phyloP scores from a whole-genome alignment of 1,140 invertebrate species.

The Apis cerana region DNA sequence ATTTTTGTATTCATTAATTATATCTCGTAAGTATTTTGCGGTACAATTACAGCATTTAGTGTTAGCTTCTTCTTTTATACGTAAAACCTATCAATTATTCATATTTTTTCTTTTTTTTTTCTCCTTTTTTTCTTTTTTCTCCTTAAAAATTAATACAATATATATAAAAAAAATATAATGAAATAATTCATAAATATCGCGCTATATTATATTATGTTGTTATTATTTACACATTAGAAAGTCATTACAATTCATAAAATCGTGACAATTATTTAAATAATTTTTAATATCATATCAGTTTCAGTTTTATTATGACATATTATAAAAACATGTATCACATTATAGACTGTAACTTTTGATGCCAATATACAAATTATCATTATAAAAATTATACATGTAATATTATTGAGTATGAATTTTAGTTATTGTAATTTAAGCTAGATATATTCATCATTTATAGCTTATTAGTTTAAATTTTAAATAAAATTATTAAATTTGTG shows the following conservation, averaged over 20 bases:
- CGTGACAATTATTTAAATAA: constrained; percentile 38
- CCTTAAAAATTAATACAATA: constrained; percentile 1
- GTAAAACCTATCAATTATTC: background rate
- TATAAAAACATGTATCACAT: constrained; percentile 8
- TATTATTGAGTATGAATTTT: background rate
- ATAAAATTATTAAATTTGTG: background rate
- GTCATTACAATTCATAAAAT: background rate
- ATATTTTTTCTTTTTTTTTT: no score
- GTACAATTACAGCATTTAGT: constrained; percentile 52
- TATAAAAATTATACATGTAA: constrained; percentile 27
- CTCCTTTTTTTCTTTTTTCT: background rate
- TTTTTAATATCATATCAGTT: background rate
- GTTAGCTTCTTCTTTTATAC: constrained; percentile 48
- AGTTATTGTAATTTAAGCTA: background rate
- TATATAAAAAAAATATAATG: constrained; percentile 15
- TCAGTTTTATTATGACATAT: background rate
- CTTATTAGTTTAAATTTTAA: background rate
- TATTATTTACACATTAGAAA: background rate
- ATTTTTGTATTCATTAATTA: constrained; percentile 1
- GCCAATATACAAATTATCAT: constrained; percentile 29
- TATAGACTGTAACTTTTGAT: constrained; percentile 29
- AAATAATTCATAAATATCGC: constrained; percentile 7
- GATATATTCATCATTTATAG: background rate
- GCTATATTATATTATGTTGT: background rate
- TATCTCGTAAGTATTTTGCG: constrained; percentile 20